phyloP scores from a whole-genome alignment of 2,888 invertebrate species.

The Volucella inanis region DNA sequence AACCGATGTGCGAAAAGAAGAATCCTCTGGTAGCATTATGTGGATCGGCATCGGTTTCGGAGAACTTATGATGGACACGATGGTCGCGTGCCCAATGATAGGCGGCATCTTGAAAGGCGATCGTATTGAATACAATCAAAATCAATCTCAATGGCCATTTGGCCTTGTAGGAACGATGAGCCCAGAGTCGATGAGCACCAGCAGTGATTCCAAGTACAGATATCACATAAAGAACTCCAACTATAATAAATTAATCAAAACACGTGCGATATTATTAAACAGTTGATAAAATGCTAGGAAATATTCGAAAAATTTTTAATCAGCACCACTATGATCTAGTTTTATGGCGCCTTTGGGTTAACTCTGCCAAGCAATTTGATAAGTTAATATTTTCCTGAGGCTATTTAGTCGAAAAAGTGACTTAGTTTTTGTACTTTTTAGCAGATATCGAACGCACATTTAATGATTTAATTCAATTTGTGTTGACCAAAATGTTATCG shows the following conservation, averaged over 20 bases:
- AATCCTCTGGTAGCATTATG: constrained; percentile 95
- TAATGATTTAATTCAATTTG: not conserved
- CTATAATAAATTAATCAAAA: constrained; percentile 15
- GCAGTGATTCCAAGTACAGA: constrained; percentile 96
- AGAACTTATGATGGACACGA: constrained; percentile 93
- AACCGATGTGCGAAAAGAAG: constrained; percentile 97
- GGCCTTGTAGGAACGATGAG: constrained; percentile 96
- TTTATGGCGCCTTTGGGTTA: constrained; percentile 6
- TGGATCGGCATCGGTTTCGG: constrained; percentile 95
- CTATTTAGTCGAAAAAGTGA: constrained; percentile 30
- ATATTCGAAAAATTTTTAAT: not conserved
- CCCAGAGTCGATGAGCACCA: constrained; percentile 96
- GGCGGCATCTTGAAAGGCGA: constrained; percentile 92
- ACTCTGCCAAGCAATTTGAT: not conserved
- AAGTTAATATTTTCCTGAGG: not conserved
- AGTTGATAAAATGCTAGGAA: constrained; percentile 1
- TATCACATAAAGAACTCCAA: constrained; percentile 76
- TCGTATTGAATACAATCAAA: constrained; percentile 90
- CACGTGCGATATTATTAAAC: not conserved
- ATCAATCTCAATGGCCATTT: constrained; percentile 91
- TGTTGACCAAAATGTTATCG: not conserved
- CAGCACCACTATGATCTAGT: not conserved
- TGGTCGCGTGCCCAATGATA: constrained; percentile 90
- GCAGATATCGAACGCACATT: not conserved
- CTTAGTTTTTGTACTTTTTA: constrained; percentile 13